Conservation (phyloP, 2,797 vertebrate genomes). For the Hipposideros larvatus region DNA sequence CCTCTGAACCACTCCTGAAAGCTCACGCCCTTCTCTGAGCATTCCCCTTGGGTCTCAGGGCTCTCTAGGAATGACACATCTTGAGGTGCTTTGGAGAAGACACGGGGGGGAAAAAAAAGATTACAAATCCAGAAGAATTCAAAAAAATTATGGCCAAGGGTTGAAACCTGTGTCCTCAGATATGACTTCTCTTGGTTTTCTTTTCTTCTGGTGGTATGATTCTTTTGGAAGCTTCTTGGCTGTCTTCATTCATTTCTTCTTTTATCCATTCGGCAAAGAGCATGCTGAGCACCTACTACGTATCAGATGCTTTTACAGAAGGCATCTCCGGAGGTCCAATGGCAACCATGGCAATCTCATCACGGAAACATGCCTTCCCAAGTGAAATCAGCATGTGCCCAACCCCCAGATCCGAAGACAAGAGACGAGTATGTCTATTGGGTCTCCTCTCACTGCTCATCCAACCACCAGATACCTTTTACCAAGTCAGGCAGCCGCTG, state of each 20-base stretch:
- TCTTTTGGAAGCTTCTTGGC: neutral
- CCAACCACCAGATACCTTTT: conserved; percentile 85
- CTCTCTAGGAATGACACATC: neutral
- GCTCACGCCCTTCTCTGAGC: conserved; percentile 9
- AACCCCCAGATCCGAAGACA: neutral
- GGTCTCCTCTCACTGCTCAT: neutral
- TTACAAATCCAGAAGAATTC: conserved; percentile 41
- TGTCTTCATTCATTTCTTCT: conserved; percentile 59
- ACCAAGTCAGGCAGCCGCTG: conserved; percentile 88
- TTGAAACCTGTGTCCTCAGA: neutral
- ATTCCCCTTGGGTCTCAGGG: neutral
- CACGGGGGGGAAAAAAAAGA: neutral
- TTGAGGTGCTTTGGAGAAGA: conserved; percentile 40
- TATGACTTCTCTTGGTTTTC: conserved; percentile 32
- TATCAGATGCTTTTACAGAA: neutral
- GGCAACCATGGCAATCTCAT: neutral
- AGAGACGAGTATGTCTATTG: neutral
- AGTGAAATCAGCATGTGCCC: neutral
- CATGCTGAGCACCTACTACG: neutral
- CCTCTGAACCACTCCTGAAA: neutral
- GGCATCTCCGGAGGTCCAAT: conserved; percentile 38
- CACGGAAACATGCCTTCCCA: neutral
- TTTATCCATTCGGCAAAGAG: conserved; percentile 28
- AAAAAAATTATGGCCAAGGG: conserved; percentile 24
- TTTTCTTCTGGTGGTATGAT: conserved; percentile 42